Evolutionary conservation across 1,140 invertebrate genomes (phyloP).

Genomic region (Macrostomum lignano): DNA sequence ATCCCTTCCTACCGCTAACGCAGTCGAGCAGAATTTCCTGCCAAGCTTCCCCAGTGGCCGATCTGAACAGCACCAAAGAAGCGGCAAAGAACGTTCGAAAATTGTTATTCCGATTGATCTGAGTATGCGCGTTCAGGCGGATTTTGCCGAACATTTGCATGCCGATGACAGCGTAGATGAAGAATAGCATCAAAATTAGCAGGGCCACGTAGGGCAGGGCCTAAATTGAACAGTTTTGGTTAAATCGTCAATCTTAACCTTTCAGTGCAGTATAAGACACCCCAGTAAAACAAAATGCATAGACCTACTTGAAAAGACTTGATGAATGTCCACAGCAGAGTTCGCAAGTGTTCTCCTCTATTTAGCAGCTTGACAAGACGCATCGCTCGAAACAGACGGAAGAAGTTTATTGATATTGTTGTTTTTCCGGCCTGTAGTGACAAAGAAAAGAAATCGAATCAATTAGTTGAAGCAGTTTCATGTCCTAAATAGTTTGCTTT

Average conservation of each 20-base stretch:
- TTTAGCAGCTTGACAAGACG: slow-evolving; percentile 82
- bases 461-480: too few relatives aligned
- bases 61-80: slow-evolving; percentile 69
- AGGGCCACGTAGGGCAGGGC: slow-evolving; percentile 95
- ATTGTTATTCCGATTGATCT: slow-evolving; percentile 82
- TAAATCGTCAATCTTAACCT: too few relatives aligned
- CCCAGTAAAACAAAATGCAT: too few relatives aligned
- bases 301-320: slow-evolving; percentile 90
- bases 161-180: slow-evolving; percentile 96
- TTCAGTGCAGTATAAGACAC: too few relatives aligned
- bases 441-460: too few relatives aligned
- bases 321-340: slow-evolving; percentile 92
- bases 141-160: slow-evolving; percentile 99
- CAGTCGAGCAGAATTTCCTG: slow-evolving; percentile 94
- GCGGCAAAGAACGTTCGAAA: slow-evolving; percentile 95
- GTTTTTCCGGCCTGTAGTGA: slow-evolving; percentile 44
- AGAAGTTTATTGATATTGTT: slow-evolving; percentile 91
- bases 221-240: slow-evolving; percentile 40
- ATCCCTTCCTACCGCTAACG: slow-evolving; percentile 29
- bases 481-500: too few relatives aligned
- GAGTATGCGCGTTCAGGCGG: slow-evolving; percentile 40
- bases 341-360: slow-evolving; percentile 82
- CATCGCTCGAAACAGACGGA: slow-evolving; percentile 94
- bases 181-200: slow-evolving; percentile 90
- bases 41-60: slow-evolving; percentile 65